phyloP scores from a whole-genome alignment of 1,140 invertebrate species.

The Drosophila nasuta region DNA sequence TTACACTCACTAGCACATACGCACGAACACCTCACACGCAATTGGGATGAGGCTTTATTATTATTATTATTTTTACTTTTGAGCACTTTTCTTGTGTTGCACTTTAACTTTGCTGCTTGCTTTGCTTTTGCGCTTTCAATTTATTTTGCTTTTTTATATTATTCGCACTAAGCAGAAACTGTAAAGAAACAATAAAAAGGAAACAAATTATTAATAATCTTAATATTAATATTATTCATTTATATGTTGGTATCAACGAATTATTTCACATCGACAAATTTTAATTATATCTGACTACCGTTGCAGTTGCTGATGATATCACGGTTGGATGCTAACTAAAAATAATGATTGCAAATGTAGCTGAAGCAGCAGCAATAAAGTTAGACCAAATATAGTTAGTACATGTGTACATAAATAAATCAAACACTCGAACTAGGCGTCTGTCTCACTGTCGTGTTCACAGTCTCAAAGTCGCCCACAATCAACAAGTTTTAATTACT shows the following conservation, averaged over 20 bases:
- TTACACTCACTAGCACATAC: constrained; percentile 46
- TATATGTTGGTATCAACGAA: too few relatives aligned
- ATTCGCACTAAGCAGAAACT: constrained; percentile 56
- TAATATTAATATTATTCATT: constrained; percentile 1
- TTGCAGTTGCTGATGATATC: not conserved
- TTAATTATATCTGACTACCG: not conserved
- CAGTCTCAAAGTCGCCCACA: constrained; percentile 57
- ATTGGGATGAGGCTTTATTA: constrained; percentile 13
- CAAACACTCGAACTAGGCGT: constrained; percentile 59
- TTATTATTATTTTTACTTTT: constrained; percentile 27
- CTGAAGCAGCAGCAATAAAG: not conserved
- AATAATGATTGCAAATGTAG: not conserved
- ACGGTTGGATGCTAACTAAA: constrained; percentile 23
- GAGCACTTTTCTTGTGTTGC: constrained; percentile 51
- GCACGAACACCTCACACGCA: constrained; percentile 30
- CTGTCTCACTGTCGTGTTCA: constrained; percentile 20
- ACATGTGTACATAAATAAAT: constrained; percentile 49
- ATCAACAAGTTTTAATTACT: constrained; percentile 78
- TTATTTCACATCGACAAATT: too few relatives aligned
- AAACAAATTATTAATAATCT: constrained; percentile 5
- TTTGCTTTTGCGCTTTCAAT: constrained; percentile 20
- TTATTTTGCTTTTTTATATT: constrained; percentile 44
- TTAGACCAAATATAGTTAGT: constrained; percentile 28
- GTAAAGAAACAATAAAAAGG: constrained; percentile 36
- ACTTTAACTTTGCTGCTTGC: constrained; percentile 39